Evolutionary conservation across 1,140 invertebrate genomes (phyloP).

Genomic region (Sesamia nonagrioides): DNA sequence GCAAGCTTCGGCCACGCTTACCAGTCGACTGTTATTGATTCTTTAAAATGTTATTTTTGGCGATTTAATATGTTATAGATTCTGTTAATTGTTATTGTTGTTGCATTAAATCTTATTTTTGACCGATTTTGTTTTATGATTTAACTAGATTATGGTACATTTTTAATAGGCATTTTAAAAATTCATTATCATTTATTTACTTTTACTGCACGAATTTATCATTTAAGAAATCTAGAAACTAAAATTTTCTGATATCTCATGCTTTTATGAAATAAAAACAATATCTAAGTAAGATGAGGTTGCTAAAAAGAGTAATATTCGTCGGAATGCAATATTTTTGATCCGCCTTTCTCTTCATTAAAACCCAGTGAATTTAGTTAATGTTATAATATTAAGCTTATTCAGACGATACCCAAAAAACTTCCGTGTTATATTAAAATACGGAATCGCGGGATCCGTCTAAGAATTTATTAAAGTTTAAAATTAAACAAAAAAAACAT

Average conservation of each 20-base stretch:
- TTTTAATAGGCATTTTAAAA: too few relatives aligned
- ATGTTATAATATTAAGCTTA: slow-evolving; percentile 47
- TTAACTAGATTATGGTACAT: too few relatives aligned
- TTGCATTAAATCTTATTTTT: neutral
- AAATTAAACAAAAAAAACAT: slow-evolving; percentile 44
- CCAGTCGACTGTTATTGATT: slow-evolving; percentile 80
- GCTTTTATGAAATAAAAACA: neutral
- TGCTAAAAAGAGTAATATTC: neutral
- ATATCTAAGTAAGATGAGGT: neutral
- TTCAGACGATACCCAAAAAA: slow-evolving; percentile 39
- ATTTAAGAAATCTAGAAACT: too few relatives aligned
- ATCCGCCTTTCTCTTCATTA: slow-evolving; percentile 25
- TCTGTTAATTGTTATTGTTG: slow-evolving; percentile 41
- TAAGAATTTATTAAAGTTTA: slow-evolving; percentile 41
- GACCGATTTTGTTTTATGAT: neutral
- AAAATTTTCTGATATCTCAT: neutral
- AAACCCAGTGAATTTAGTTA: slow-evolving; percentile 37
- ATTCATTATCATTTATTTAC: too few relatives aligned
- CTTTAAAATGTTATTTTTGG: slow-evolving; percentile 86
- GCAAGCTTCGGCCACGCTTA: slow-evolving; percentile 65
- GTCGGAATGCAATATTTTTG: slow-evolving; percentile 32
- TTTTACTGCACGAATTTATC: too few relatives aligned
- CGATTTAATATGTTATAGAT: slow-evolving; percentile 71
- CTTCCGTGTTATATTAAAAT: slow-evolving; percentile 37
- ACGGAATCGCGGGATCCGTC: neutral